Conservation (phyloP, 2,797 vertebrate species). For the Mormyrops attenuatus region DNA sequence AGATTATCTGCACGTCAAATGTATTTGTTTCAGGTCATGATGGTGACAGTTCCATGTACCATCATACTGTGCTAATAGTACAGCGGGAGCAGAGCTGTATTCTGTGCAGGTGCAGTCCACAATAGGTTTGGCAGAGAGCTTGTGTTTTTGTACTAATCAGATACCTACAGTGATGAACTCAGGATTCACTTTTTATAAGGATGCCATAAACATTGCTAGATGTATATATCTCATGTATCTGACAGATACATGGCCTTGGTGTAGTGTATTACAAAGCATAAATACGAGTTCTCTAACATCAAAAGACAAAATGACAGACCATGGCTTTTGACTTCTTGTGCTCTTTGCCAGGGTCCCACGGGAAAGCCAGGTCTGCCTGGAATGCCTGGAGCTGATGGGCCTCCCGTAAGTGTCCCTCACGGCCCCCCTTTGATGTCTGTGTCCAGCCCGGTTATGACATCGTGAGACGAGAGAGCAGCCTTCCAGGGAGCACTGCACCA, state of each 20-base stretch:
- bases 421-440: neutral
- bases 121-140: neutral
- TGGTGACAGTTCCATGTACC: neutral
- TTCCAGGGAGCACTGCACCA: neutral
- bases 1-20: neutral
- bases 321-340: neutral
- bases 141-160: neutral
- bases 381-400: conserved; percentile 84
- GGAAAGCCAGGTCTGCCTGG: conserved; percentile 88
- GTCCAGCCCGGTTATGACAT: too few species aligned
- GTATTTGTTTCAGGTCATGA: neutral
- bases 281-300: neutral
- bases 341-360: conserved; percentile 68
- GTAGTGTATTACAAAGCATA: neutral
- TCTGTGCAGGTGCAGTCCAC: neutral
- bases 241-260: neutral
- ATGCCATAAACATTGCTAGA: neutral
- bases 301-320: neutral
- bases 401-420: conserved; percentile 66
- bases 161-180: neutral
- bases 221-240: neutral
- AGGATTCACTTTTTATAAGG: neutral
- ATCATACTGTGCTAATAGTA: neutral
- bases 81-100: neutral
- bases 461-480: too few species aligned